phyloP scores from a whole-genome alignment of 2,797 vertebrate genomes.

The Myotis daubentonii region DNA sequence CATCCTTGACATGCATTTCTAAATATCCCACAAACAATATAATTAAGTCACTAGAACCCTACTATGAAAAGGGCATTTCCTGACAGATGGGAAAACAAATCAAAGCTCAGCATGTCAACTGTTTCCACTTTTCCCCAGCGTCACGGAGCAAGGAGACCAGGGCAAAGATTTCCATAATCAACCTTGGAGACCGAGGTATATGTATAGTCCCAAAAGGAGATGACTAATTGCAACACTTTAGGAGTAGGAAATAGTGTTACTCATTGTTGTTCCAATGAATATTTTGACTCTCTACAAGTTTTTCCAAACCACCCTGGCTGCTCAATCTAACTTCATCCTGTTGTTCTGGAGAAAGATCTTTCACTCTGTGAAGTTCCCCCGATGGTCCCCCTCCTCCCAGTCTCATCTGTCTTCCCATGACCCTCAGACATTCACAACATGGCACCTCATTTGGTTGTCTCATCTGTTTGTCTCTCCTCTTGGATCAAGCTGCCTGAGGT shows the following conservation, averaged over 20 bases:
- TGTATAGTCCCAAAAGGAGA: background rate
- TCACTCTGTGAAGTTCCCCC: background rate
- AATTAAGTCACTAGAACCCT: conserved; percentile 9
- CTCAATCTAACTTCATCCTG: background rate
- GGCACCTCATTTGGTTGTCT: background rate
- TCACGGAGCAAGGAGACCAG: background rate
- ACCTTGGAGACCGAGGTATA: background rate
- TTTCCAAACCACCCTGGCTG: background rate
- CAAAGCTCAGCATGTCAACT: background rate
- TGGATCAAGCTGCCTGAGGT: background rate
- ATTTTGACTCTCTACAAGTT: background rate
- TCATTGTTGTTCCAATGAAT: background rate
- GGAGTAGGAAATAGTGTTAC: too few relatives aligned
- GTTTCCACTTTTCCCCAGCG: background rate
- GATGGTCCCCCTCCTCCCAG: background rate
- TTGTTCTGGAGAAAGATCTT: background rate
- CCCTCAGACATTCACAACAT: too few relatives aligned
- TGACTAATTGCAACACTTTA: background rate
- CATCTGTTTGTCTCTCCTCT: background rate
- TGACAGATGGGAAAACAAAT: conserved; percentile 12
- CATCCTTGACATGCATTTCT: conserved; percentile 55
- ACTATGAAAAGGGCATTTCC: conserved; percentile 46
- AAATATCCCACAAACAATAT: background rate
- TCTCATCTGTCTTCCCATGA: background rate
- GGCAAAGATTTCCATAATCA: background rate